A percentile compares a stretch with the other conserved stretches of the same genome.
phyloP scores from a whole-genome alignment of 1,140 invertebrate genomes.

The Leptoteleia sp. region DNA sequence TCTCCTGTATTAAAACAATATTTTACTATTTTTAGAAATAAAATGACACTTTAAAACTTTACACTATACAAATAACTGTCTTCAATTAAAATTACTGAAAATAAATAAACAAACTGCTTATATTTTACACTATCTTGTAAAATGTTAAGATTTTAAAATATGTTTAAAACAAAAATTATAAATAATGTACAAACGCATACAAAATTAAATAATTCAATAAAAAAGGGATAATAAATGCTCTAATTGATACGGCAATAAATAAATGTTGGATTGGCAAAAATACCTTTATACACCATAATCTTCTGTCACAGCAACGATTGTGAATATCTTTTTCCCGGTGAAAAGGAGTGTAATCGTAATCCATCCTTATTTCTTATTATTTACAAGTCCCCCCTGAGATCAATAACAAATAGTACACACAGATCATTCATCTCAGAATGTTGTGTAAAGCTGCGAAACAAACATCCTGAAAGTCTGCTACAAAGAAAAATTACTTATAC shows the following conservation, averaged over 20 bases:
- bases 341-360: slow-evolving; percentile 85
- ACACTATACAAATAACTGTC: too few species aligned
- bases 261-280: background rate
- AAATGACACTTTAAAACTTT: too few species aligned
- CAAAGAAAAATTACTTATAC: background rate
- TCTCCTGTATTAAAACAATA: too few species aligned
- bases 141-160: too few species aligned
- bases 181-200: too few species aligned
- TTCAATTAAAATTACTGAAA: too few species aligned
- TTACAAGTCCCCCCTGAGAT: slow-evolving; percentile 38
- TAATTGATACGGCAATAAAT: background rate
- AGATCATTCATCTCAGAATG: slow-evolving; percentile 6
- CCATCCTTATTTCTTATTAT: slow-evolving; percentile 77
- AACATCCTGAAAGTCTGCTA: background rate
- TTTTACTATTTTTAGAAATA: too few species aligned
- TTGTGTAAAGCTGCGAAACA: background rate
- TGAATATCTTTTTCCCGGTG: slow-evolving; percentile 87
- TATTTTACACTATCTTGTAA: too few species aligned
- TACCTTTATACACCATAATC: slow-evolving; percentile 90
- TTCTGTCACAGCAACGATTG: slow-evolving; percentile 89
- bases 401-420: slow-evolving; percentile 28
- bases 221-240: too few species aligned
- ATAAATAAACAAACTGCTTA: too few species aligned
- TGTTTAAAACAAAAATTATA: too few species aligned
- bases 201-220: too few species aligned